Percentiles rank a stretch among this genome's conserved stretches.
These are phyloP conservation scores for Sebastes kiyomatsui DNA, from an alignment of 2,797 vertebrate species.

Conservation along the genomic window DNA sequence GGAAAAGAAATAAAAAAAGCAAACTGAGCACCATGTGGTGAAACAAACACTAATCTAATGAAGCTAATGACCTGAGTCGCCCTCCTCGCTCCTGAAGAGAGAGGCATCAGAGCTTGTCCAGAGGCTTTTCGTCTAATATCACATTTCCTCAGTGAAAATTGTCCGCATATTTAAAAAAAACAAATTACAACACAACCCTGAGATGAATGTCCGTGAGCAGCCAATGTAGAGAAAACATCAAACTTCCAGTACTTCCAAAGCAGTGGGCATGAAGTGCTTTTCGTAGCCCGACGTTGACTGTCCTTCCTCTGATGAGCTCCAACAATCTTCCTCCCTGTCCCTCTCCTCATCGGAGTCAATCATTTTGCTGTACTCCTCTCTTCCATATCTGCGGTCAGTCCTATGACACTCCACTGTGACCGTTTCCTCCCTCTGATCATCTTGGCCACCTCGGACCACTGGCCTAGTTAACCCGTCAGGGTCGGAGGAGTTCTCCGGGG, in stretches of 20 bases:
- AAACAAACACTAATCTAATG: not conserved
- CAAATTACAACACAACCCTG: not conserved
- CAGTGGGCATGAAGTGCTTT: constrained; percentile 81
- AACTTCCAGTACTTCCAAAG: constrained; percentile 37
- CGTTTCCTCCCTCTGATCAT: constrained; percentile 1
- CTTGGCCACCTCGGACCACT: constrained; percentile 3
- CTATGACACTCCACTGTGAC: constrained; percentile 6
- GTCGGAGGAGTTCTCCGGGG: not conserved
- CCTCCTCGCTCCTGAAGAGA: not conserved
- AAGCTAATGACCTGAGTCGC: not conserved
- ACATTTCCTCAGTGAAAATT: not conserved
- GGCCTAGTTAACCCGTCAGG: not conserved
- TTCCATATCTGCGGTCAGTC: constrained; percentile 12
- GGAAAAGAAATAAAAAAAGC: not conserved
- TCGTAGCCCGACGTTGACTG: constrained; percentile 73
- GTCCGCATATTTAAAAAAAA: not conserved
- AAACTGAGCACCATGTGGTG: not conserved
- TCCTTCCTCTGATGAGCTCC: constrained; percentile 56
- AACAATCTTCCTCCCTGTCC: not conserved
- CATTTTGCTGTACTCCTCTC: constrained; percentile 73
- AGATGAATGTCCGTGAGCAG: not conserved
- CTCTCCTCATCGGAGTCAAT: constrained; percentile 68
- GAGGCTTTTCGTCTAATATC: not conserved
- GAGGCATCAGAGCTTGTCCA: not conserved
- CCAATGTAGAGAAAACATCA: not conserved